A percentile compares a stretch with the other conserved stretches of the same genome.
phyloP scores from a whole-genome alignment of 2,113 vertebrate genomes.

The Tenebrosternarchus preto region DNA sequence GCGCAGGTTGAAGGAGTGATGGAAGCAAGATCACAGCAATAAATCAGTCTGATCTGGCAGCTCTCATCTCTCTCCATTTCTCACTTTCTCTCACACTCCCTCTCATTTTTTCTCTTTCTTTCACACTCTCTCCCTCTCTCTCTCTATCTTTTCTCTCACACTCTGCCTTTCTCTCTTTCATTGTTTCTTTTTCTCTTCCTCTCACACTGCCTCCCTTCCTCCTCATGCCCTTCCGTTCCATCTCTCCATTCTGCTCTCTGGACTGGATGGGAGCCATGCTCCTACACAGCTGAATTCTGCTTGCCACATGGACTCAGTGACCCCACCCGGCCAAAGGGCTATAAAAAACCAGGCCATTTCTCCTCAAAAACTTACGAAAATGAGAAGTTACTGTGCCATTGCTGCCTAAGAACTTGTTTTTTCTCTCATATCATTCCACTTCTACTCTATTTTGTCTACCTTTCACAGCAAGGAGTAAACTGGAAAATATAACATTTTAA shows the following conservation, averaged over 20 bases:
- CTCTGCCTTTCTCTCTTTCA: not conserved
- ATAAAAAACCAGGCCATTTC: conserved; percentile 68
- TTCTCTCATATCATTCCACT: not conserved
- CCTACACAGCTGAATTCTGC: conserved; percentile 63
- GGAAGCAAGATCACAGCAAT: no score
- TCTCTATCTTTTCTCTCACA: not conserved
- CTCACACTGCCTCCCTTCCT: not conserved
- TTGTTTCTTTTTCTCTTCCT: not conserved
- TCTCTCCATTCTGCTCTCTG: conserved; percentile 18
- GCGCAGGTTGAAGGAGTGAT: no score
- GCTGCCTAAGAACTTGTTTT: conserved; percentile 2
- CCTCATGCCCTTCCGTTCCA: not conserved
- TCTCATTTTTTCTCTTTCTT: not conserved
- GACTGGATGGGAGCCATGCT: conserved; percentile 56
- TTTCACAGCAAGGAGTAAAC: not conserved
- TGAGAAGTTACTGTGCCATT: conserved; percentile 56
- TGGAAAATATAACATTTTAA: not conserved
- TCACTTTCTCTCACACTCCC: not conserved
- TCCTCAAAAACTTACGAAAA: conserved; percentile 68
- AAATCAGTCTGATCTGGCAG: no score
- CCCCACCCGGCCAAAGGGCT: conserved; percentile 66
- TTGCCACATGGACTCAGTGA: conserved; percentile 67
- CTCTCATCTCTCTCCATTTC: not conserved
- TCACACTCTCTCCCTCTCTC: not conserved
- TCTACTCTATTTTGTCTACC: not conserved